Base-by-base conservation (phyloP, 2,888 invertebrate species). In the Brenthis hecate region DNA sequence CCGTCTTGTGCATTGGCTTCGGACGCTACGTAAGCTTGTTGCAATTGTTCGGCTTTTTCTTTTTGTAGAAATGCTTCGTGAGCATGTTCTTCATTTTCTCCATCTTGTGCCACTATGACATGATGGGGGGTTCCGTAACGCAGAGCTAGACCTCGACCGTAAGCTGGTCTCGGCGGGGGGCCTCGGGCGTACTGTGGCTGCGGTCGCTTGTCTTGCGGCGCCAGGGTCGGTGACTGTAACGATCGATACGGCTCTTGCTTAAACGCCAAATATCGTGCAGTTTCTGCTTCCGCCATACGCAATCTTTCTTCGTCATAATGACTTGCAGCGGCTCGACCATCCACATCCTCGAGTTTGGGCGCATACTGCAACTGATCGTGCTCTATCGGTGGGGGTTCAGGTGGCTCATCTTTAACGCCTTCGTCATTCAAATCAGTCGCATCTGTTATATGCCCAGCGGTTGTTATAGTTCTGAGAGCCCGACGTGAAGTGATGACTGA, bases 401-500 rank as follows among this genome's bases (percentile, higher is more conserved):
- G 84, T 0, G 90, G 87, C 76, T 92, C 91, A 75, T 89, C 87
- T 75, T 92, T 91, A 23, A 89, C 87, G 56, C 86, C 86, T 11
- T 87, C 88, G 63, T 89, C 91, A 56, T 76, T 77, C 64, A 81
- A 74, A 64, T 84, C 81, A 14, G 77, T 75, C 63, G 80, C 77
- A 66, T 84, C 82, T 5, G 92, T 94, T 70, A 94, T 94, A 79
- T 94, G 94, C 3, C 94, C 94, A 56, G 94, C 91, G 13, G 94
- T 90, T 28, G 94, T 94, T 77, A 95, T 95, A 47, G 94, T 94
- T 61, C 94, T 89, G 61, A 94, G 88, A 71, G 92, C 91, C 66
- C 94, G 91, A 13, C 94, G 90, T 43, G 93, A 88, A 13, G 94
- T 94, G 80, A 94, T 94, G 23, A 94, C 94, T 16, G 91, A 89